phyloP scores from a whole-genome alignment of 1,140 invertebrate species.

The Penaeus vannamei region DNA sequence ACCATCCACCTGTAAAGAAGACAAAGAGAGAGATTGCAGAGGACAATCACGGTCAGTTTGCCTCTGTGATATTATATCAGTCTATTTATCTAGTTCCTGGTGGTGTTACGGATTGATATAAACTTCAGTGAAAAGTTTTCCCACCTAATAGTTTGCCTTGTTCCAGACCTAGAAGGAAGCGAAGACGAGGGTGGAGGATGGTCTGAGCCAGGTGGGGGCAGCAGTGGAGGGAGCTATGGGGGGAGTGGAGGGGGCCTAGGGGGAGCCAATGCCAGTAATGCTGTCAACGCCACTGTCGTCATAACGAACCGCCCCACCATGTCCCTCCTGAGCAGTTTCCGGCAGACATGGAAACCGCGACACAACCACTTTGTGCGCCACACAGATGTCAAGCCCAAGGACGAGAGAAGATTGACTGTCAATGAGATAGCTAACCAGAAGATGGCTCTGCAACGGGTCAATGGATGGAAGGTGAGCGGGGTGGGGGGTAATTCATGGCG shows the following conservation, averaged over 20 bases:
- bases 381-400: conserved; percentile 88
- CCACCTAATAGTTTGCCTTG: neutral
- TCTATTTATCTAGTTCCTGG: neutral
- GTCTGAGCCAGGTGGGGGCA: conserved; percentile 36
- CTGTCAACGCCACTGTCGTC: conserved; percentile 34
- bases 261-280: conserved; percentile 65
- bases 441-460: conserved; percentile 88
- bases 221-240: conserved; percentile 45
- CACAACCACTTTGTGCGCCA: conserved; percentile 89
- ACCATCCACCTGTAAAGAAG: conserved; percentile 78
- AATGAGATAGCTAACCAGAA: conserved; percentile 92
- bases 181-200: conserved; percentile 58
- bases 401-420: conserved; percentile 86
- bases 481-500: no score
- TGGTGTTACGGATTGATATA: no score
- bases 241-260: conserved; percentile 50
- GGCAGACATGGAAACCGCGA: conserved; percentile 77
- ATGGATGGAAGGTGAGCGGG: conserved; percentile 89
- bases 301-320: conserved; percentile 72
- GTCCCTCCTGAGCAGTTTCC: conserved; percentile 74
- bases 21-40: conserved; percentile 74
- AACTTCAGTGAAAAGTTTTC: no score
- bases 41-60: conserved; percentile 56
- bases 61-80: conserved; percentile 2
- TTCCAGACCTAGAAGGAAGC: conserved; percentile 59